Conservation (phyloP, 2,888 invertebrate genomes). For the Cerastis leucographa region DNA sequence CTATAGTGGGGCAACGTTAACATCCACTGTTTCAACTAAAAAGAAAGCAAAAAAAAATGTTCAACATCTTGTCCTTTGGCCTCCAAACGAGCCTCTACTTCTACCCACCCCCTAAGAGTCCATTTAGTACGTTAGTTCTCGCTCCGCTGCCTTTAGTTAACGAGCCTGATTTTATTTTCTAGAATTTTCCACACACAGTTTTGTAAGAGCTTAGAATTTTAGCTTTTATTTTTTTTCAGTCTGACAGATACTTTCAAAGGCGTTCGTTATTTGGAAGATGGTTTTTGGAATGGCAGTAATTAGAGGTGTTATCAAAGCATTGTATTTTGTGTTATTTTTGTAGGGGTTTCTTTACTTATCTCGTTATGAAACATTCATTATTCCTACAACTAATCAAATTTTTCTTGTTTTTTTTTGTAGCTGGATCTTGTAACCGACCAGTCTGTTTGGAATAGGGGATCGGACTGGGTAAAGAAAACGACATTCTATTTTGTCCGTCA, state of each 20-base stretch:
- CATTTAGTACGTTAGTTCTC: slow-evolving; percentile 78
- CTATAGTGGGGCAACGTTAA: no score
- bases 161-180: slow-evolving; percentile 81
- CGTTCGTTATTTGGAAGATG: slow-evolving; percentile 1
- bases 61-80: slow-evolving; percentile 36
- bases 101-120: slow-evolving; percentile 65
- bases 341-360: neutral
- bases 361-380: neutral
- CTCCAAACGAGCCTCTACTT: slow-evolving; percentile 9
- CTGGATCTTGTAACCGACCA: neutral
- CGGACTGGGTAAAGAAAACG: no score
- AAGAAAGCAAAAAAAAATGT: slow-evolving; percentile 1
- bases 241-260: slow-evolving; percentile 23
- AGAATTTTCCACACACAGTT: slow-evolving; percentile 67
- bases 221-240: slow-evolving; percentile 31
- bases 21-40: neutral
- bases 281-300: slow-evolving; percentile 17
- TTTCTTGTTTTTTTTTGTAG: neutral
- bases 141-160: slow-evolving; percentile 84
- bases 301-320: slow-evolving; percentile 5
- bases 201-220: slow-evolving; percentile 34
- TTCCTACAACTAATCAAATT: neutral
- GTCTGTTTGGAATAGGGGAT: neutral
- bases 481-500: no score
- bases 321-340: slow-evolving; percentile 1